Evolutionary conservation across 2,888 invertebrate species (phyloP), one percentile per base, ranked within the genome.

Genomic region (Troides aeacus): DNA sequence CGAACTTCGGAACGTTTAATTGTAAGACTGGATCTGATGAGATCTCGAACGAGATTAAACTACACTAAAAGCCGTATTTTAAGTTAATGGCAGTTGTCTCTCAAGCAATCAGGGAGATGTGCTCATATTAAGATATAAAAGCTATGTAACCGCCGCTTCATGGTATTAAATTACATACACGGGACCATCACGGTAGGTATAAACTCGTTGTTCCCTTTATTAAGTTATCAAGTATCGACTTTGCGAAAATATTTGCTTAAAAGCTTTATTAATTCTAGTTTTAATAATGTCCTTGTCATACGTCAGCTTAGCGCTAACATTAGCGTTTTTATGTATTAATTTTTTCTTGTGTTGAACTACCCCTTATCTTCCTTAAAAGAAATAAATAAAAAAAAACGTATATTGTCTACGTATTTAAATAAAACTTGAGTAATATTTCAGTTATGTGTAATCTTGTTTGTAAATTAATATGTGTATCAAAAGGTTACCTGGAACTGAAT

Each of bases 1-100:
- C 77, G 78, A 79, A 80, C 82, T 84, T 86, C 80, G 80, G 83
- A 81, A 75, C 79, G 78, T 81, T 81, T 86, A 81, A 82, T 81
- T 81, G 82, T 81, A 75, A 73, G 74, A 68, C 72, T 75, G 74
- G 68, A 76, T 76, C 76, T 76, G 81, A 82, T 83, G 81, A 79
- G 79, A 82, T 83, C 75, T 60, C 66, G 71, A 76, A 70, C 62
- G 68, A 80, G 77, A 83, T 85, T 82, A 78, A 79, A 82, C 77
- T 77, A 80, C 77, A 75, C 74, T 81, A 79, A 81, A 78, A 79
- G 80, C 73, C 77, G 79, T 86, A 86, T 85, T 84, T 85, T 80
- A 83, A 74, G 75, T 85, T 84, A 81, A 86, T 83, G 76, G 74
- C 75, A 73, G 72, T 78, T 78, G 79, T 79, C 74, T 79, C 78